Percentiles rank a stretch among this genome's conserved stretches.
Conservation (phyloP, 2,113 vertebrate genomes). For the Connochaetes taurinus region DNA sequence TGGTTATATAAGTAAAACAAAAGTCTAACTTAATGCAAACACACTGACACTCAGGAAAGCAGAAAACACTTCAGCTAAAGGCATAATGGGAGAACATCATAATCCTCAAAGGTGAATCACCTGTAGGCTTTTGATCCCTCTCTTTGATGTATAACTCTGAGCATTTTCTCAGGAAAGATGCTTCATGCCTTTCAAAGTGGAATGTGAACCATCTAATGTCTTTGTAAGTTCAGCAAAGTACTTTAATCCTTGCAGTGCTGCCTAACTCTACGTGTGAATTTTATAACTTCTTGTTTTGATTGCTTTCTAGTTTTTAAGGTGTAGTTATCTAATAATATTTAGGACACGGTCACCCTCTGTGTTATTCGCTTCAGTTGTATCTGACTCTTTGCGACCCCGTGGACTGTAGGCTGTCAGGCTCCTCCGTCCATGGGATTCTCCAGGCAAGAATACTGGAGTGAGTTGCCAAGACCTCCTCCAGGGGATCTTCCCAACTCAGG, state of each 20-base stretch:
- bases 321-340: neutral
- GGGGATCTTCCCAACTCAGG: neutral
- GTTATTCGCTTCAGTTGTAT: neutral
- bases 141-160: neutral
- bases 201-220: neutral
- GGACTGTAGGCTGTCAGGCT: neutral
- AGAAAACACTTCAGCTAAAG: neutral
- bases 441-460: neutral
- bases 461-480: neutral
- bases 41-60: neutral
- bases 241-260: neutral
- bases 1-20: neutral
- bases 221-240: slow-evolving; percentile 2
- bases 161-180: slow-evolving; percentile 13
- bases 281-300: neutral
- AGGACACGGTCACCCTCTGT: neutral
- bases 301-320: neutral
- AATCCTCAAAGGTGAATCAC: neutral
- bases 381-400: rapidly evolving
- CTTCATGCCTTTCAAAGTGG: neutral
- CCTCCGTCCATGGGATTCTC: neutral
- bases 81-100: neutral
- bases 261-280: neutral
- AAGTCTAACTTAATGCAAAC: neutral
- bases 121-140: neutral